phyloP scores from a whole-genome alignment of 2,113 vertebrate species.

The Urocynchramus pylzowi region DNA sequence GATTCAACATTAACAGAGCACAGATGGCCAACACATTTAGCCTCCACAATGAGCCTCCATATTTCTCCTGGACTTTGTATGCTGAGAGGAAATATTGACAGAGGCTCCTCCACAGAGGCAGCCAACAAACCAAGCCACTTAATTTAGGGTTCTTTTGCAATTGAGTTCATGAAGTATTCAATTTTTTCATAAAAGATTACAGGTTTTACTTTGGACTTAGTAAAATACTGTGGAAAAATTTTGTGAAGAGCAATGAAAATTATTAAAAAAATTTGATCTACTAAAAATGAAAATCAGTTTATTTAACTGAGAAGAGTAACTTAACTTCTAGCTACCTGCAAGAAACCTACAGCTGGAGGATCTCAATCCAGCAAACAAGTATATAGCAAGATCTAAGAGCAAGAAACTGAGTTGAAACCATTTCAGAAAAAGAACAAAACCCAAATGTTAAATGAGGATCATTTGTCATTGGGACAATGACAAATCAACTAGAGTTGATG shows the following conservation, averaged over 20 bases:
- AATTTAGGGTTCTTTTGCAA: not conserved
- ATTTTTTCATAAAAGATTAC: not conserved
- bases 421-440: not conserved
- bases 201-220: not conserved
- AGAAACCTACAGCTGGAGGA: not conserved
- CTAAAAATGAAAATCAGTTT: not conserved
- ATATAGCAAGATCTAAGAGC: not conserved
- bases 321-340: not conserved
- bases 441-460: not conserved
- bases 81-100: not conserved
- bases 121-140: not conserved
- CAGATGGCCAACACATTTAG: not conserved
- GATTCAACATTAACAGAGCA: not conserved
- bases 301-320: not conserved
- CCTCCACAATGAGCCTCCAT: rapidly evolving
- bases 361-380: not conserved
- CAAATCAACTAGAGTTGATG: not conserved
- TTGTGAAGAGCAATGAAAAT: not conserved
- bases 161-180: not conserved
- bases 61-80: not conserved
- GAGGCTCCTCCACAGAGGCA: not conserved
- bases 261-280: not conserved
- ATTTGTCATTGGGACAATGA: not conserved
- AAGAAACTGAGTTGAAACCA: not conserved
- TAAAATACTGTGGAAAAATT: not conserved